phyloP scores from a whole-genome alignment of 2,113 vertebrate genomes.

The Prinia subflava region DNA sequence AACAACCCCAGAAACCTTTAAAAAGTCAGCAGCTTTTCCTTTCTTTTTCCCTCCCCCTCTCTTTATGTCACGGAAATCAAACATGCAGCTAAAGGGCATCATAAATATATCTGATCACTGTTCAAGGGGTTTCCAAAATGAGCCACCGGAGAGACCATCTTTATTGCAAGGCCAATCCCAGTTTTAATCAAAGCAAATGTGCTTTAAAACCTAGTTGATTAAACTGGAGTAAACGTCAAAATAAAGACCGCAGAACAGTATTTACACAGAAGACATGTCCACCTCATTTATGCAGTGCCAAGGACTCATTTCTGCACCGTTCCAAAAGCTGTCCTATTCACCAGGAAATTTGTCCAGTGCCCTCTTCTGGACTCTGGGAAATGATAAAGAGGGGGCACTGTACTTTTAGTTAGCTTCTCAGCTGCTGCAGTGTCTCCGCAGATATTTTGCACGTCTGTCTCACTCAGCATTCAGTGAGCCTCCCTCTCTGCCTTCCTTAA shows the following conservation, averaged over 20 bases:
- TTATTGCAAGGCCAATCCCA: conserved; percentile 49
- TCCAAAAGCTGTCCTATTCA: not conserved
- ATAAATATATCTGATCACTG: conserved; percentile 70
- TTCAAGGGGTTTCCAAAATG: conserved; percentile 38
- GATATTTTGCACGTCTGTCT: not conserved
- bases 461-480: not conserved
- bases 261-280: not conserved
- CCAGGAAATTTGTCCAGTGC: not conserved
- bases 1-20: conserved; percentile 58
- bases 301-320: not conserved
- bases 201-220: conserved; percentile 60
- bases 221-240: conserved; percentile 42
- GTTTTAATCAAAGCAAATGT: conserved; percentile 63
- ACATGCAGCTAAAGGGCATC: conserved; percentile 61
- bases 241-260: conserved; percentile 15
- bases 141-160: conserved; percentile 53
- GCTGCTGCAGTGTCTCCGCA: not conserved
- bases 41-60: not conserved
- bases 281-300: not conserved
- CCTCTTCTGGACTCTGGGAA: not conserved
- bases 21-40: conserved; percentile 24
- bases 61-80: conserved; percentile 70
- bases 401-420: not conserved
- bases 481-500: not conserved
- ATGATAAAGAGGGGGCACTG: not conserved